Percentiles rank a stretch among this genome's conserved stretches.
Evolutionary conservation across 92 coral and sea anemone species (phyloP).

Genomic region (Palythoa caribaeorum): DNA sequence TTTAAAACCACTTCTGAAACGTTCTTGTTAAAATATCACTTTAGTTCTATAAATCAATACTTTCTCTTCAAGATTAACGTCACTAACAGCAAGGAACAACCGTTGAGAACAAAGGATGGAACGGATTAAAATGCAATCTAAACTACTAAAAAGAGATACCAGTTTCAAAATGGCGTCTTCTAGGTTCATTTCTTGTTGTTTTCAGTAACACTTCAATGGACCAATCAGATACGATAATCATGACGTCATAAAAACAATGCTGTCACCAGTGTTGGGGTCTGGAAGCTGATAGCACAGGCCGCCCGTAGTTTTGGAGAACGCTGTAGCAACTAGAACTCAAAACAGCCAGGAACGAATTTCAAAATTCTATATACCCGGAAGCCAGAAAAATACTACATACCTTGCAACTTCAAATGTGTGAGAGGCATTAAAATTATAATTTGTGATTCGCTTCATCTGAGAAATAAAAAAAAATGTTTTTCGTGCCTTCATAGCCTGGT

Average conservation of each 20-base stretch:
- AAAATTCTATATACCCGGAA: too few species aligned
- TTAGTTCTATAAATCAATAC: not conserved
- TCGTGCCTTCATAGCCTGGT: too few species aligned
- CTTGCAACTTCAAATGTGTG: too few species aligned
- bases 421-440: too few species aligned
- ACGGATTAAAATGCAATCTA: constrained; percentile 13
- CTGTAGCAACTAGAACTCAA: not conserved
- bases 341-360: not conserved
- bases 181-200: not conserved
- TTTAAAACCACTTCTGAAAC: constrained; percentile 2
- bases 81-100: not conserved
- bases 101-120: constrained; percentile 24
- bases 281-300: not conserved
- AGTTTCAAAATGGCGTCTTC: constrained; percentile 45
- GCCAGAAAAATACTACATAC: too few species aligned
- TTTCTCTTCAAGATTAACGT: not conserved
- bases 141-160: not conserved
- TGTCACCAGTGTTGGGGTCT: not conserved
- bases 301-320: not conserved
- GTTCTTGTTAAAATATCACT: constrained; percentile 30
- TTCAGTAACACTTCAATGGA: constrained; percentile 40
- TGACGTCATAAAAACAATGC: constrained; percentile 41
- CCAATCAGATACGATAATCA: constrained; percentile 39
- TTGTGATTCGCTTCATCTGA: too few species aligned
- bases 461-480: too few species aligned